Base-by-base conservation (phyloP, 2,797 vertebrate genomes). In the Octomys mimax region DNA sequence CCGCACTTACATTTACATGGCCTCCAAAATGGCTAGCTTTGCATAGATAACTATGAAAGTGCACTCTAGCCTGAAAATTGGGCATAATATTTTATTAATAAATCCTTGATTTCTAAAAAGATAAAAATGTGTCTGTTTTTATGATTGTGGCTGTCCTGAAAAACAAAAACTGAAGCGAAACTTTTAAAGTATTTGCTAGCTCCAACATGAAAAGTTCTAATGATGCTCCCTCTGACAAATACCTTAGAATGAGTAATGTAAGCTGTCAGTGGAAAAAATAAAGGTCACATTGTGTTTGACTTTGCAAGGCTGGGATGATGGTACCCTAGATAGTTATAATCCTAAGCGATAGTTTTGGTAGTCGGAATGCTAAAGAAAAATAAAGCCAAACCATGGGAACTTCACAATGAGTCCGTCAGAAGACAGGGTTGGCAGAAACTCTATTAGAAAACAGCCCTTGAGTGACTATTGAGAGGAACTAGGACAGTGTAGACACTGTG, bases 281-380 rank as follows among this genome's bases (percentile, higher is more conserved):
- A 62, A 64, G 91, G 54, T 95, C 66, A 92, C 94, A 52, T 49
- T 89, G 19, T 3, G 49, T 87, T 96, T 95, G 9, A 22, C 33
- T 86, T 78, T 93, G 33, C 92, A 95, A 79, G 87, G 31, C 4
- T 89, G 4, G 36, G 42, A 66, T 88, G 66, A 57, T 68, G 18
- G 77, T 54, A 16, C 0, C 39, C 7, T 10, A 16, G 21, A 18
- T 1, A 13, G 2, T 86, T 83, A 39, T 59, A 79, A 66, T 75
- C 52, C 94, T 73, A 92, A 87, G 49, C n/a, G 52, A 11, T 89
- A 12, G 49, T 80, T 91, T 94, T 39, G n/a, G 26, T 39, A 57
- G n/a, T 4, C 52, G 0, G 12, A 85, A 79, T 73, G 19, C 31
- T 79, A 62, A 87, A 89, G 16, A 70, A 46, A 83, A 57, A 26